Base-by-base conservation (phyloP, 2,888 invertebrate genomes). In the Drepanosiphum platanoidis region DNA sequence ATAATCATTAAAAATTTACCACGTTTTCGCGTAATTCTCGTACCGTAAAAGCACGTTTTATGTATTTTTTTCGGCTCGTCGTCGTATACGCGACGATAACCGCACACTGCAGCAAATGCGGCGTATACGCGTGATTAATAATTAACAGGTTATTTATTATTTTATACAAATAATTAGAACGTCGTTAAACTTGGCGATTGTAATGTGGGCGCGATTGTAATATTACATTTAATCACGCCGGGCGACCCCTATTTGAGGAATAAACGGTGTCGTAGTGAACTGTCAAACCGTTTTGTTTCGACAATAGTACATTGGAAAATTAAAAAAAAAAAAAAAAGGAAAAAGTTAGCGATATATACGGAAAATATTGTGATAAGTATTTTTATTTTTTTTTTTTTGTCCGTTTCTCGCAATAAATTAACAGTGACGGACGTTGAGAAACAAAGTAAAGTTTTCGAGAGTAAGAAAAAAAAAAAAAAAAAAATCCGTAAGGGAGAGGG, bases 361-460 rank as follows among this genome's bases (percentile, higher is more conserved):
- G 81, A 72, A 72, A 82, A 82, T 82, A 72, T 82, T 82, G 39
- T 71, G 70, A 68, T 81, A 79, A 79, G 79, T 72, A 39, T 72
- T 58, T 77, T 84, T 66, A 75, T 66, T n/a, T 81, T 80, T 72
- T 22, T 39, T 74, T 74, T 74, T 46, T 74, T 30, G 5, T 27
- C 13, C 22, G 36, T 77, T 84, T 68, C 36, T 84, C 11, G 77
- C 77, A 68, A 84, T 84, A 84, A 84, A 84, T 84, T 84, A 84
- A 84, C 68, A 84, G 52, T 84, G 84, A 84, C 75, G 84, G 84
- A 84, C 75, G 77, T 77, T 30, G 84, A 68, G 52, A 84, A 77
- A 84, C 84, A 84, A 75, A 68, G 84, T 84, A 84, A 84, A 84
- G 84, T 84, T 84, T 84, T 68, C 32, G n/a, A 46, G 36, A 36